phyloP scores from a whole-genome alignment of 1,140 invertebrate genomes.

The Adelges cooleyi region DNA sequence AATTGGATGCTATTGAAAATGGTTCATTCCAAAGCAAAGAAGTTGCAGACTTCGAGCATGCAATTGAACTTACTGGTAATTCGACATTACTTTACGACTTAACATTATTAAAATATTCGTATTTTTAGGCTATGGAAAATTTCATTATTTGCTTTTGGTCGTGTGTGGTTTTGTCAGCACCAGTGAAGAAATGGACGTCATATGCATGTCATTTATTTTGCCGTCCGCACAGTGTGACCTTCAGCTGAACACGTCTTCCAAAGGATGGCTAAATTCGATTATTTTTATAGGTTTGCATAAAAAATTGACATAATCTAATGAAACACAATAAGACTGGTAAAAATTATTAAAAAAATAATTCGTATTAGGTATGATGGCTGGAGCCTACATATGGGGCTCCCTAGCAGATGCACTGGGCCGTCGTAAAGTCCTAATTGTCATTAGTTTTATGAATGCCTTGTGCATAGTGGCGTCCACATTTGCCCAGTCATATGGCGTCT shows the following conservation, averaged over 20 bases:
- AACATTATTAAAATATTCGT: neutral
- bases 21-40: constrained; percentile 38
- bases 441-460: constrained; percentile 62
- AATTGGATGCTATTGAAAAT: constrained; percentile 25
- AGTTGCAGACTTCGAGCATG: constrained; percentile 69
- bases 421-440: constrained; percentile 59
- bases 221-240: constrained; percentile 65
- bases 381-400: constrained; percentile 81
- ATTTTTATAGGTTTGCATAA: constrained; percentile 22
- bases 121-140: constrained; percentile 60
- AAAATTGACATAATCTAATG: no score
- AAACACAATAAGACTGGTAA: no score
- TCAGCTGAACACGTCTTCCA: constrained; percentile 58
- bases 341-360: no score
- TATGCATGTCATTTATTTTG: constrained; percentile 69
- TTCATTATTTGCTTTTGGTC: constrained; percentile 55
- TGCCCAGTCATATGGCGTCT: constrained; percentile 60
- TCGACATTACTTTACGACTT: neutral
- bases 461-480: constrained; percentile 62
- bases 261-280: constrained; percentile 56
- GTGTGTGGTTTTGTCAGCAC: constrained; percentile 59
- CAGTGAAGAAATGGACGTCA: constrained; percentile 69
- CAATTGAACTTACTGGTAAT: constrained; percentile 62
- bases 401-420: constrained; percentile 71
- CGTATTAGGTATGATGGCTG: constrained; percentile 65